Evolutionary conservation across 64 coral and sea anemone genomes (phyloP).

Genomic region (Pachyseris speciosa): DNA sequence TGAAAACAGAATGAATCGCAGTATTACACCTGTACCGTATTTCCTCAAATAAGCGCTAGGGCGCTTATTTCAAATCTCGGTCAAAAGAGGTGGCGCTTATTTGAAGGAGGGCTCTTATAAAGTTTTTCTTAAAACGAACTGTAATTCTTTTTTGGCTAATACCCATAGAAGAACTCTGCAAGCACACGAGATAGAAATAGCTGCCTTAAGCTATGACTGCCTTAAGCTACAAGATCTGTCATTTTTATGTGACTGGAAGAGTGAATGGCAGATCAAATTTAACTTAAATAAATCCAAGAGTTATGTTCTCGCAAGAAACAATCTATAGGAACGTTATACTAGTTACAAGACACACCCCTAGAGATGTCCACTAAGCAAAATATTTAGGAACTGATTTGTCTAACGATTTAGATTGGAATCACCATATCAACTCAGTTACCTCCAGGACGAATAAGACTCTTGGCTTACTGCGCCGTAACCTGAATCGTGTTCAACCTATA

Average conservation of each 20-base stretch:
- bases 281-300: background rate
- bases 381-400: background rate
- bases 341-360: background rate
- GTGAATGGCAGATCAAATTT: slow-evolving; percentile 33
- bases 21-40: no score
- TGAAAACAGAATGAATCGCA: no score
- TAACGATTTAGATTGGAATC: background rate
- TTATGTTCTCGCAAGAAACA: background rate
- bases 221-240: slow-evolving; percentile 12
- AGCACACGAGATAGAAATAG: no score
- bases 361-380: background rate
- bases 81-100: no score
- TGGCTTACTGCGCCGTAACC: slow-evolving; percentile 1
- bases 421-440: background rate
- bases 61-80: no score
- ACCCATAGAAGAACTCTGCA: no score
- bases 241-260: background rate
- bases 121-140: no score
- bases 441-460: slow-evolving; percentile 13
- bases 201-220: no score
- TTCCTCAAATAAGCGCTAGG: no score
- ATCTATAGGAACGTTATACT: background rate
- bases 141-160: no score
- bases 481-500: background rate
- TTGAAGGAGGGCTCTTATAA: no score